Conservation (phyloP, 2,888 invertebrate species). For the Arctia plantaginis region DNA sequence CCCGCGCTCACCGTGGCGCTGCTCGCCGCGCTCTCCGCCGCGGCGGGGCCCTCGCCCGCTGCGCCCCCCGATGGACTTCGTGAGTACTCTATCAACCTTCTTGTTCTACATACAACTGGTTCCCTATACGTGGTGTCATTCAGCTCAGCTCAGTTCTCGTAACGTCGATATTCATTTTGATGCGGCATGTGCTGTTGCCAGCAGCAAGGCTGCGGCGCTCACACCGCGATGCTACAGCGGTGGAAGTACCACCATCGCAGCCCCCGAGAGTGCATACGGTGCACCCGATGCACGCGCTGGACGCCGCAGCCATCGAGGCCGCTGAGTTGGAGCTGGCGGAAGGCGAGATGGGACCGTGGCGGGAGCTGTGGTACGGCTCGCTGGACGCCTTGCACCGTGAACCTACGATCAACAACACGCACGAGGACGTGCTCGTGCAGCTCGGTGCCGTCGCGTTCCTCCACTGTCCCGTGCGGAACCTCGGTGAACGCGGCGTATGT, state of each 20-base stretch:
- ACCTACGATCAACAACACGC: constrained; percentile 90
- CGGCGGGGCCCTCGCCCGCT: constrained; percentile 42
- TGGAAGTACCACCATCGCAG: constrained; percentile 25
- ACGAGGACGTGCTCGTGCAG: constrained; percentile 91
- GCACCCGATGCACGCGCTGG: constrained; percentile 19
- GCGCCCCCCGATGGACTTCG: constrained; percentile 23
- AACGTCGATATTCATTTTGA: neutral
- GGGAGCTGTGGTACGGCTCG: constrained; percentile 87
- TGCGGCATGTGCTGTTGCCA: neutral
- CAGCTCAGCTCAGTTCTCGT: too few relatives aligned
- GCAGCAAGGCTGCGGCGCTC: constrained; percentile 37
- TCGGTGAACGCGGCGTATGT: constrained; percentile 90
- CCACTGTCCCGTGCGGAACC: constrained; percentile 92
- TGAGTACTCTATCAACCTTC: constrained; percentile 18
- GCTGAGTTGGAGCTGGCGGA: constrained; percentile 59
- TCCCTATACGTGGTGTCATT: neutral
- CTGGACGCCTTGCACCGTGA: constrained; percentile 77
- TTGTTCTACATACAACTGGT: neutral
- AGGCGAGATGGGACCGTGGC: constrained; percentile 85
- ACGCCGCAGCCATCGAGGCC: constrained; percentile 39
- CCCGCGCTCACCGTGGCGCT: constrained; percentile 50
- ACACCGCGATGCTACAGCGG: constrained; percentile 37
- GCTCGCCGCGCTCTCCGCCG: constrained; percentile 51
- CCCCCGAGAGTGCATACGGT: constrained; percentile 16
- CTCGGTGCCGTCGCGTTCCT: constrained; percentile 92